Conservation (phyloP, 23 tunicate species). For the Trididemnum clinides region DNA sequence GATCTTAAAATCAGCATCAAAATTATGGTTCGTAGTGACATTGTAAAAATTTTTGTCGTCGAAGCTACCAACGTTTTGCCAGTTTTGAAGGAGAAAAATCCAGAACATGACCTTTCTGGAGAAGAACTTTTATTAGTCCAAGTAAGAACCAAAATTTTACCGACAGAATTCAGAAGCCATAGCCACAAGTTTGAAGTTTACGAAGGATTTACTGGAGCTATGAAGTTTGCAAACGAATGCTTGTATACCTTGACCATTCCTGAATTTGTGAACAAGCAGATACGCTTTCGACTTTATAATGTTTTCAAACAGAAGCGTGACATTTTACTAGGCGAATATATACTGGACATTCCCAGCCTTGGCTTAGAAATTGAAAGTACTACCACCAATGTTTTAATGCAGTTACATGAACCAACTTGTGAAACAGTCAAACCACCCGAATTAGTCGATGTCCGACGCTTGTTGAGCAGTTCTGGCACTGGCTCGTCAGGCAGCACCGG, state of each 20-base stretch:
- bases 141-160: slow-evolving; percentile 75
- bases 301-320: slow-evolving; percentile 83
- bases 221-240: slow-evolving; percentile 79
- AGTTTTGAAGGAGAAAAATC: not conserved
- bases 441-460: slow-evolving; percentile 11
- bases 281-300: slow-evolving; percentile 77
- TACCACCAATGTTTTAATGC: slow-evolving; percentile 45
- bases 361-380: slow-evolving; percentile 39
- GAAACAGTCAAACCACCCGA: slow-evolving; percentile 12
- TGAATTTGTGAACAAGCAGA: slow-evolving; percentile 44
- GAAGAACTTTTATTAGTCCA: slow-evolving; percentile 65
- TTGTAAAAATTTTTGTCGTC: slow-evolving; percentile 72
- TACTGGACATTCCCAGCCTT: slow-evolving; percentile 46
- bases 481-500: slow-evolving; percentile 5
- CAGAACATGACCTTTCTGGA: slow-evolving; percentile 18
- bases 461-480: slow-evolving; percentile 23
- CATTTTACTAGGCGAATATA: slow-evolving; percentile 75
- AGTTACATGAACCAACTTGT: slow-evolving; percentile 61
- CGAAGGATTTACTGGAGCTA: slow-evolving; percentile 60
- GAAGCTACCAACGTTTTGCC: slow-evolving; percentile 65
- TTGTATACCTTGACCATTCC: slow-evolving; percentile 46
- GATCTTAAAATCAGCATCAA: slow-evolving; percentile 65
- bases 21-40: slow-evolving; percentile 50
- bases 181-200: slow-evolving; percentile 77
- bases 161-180: slow-evolving; percentile 75